Evolutionary conservation across 2,888 invertebrate species (phyloP).

Genomic region (Drosophila paranaensis): DNA sequence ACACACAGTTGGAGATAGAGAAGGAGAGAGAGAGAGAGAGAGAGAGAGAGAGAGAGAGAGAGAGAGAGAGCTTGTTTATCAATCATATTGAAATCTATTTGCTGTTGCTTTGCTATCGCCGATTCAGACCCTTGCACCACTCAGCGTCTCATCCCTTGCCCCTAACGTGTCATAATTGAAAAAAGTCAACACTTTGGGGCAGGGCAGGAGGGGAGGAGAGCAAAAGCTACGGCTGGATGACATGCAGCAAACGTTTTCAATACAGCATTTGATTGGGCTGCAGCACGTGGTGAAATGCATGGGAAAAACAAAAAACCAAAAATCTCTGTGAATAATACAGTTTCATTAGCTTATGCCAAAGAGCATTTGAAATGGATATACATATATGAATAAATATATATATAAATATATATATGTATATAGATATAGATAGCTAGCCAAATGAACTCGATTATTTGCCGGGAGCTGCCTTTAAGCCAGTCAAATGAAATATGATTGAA

Average conservation of each 20-base stretch:
- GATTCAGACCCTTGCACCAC: background rate
- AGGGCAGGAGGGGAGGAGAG: background rate
- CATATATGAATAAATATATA: background rate
- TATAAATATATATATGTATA: background rate
- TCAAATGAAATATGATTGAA: constrained; percentile 60
- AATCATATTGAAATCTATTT: constrained; percentile 80
- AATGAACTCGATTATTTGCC: constrained; percentile 76
- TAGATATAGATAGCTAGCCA: constrained; percentile 35
- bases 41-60: background rate
- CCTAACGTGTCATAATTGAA: constrained; percentile 62
- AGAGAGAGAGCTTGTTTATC: constrained; percentile 58
- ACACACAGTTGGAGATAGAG: background rate
- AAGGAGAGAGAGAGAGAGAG: background rate
- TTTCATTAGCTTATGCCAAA: background rate
- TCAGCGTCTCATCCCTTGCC: background rate
- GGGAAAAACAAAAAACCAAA: background rate
- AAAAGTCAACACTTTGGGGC: constrained; percentile 30
- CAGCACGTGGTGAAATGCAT: background rate
- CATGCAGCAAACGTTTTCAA: constrained; percentile 2
- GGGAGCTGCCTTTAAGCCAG: constrained; percentile 37
- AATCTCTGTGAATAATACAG: background rate
- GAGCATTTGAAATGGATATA: background rate
- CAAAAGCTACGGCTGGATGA: background rate
- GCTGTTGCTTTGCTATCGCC: constrained; percentile 52
- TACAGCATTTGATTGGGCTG: background rate